Base-by-base conservation (phyloP, 2,113 vertebrate genomes). In the Vulpes vulpes region DNA sequence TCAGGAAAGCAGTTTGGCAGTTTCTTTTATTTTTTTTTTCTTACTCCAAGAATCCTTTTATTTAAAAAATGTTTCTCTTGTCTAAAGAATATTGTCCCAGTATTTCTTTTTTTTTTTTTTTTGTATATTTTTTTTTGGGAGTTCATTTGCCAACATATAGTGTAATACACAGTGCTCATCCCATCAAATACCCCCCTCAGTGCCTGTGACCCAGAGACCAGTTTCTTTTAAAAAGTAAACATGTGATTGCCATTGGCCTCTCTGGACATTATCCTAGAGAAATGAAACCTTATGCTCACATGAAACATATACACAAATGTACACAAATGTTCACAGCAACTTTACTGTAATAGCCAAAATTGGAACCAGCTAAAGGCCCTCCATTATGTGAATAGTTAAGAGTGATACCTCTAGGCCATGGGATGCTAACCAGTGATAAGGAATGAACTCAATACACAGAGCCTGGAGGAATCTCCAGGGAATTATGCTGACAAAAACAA, bases 381-480 rank as follows among this genome's bases (percentile, higher is more conserved):
- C 53, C 55, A 2, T 30, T 64, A 74, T 3, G 27, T 10, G 19
- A 11, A 6, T 19, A 9, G n/a, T n/a, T n/a, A 3, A 25, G 38
- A 16, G 6, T 32, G 17, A 11, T 8, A 6, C 51, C 67, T 11
- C 38, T 30, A 9, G n/a, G 4, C 30, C 43, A 0, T 6, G 0
- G 27, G 27, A 65, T 43, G 8, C 10, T 25, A 10, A 69, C 32
- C 73, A 30, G 27, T 32, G 11, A 30, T 1, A 3, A 78, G 43
- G 57, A 65, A 23, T 32, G 38, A n/a, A 35, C 8, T 16, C 65
- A 20, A 32, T 4, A 5, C 32, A 60, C 19, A 23, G n/a, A 25
- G 17, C 3, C 20, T 15, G 49, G 12, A 35, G 43, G 11, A 43
- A 16, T 38, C 57, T 60, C 57, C 62, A 32, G 89, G n/a, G 55